Base-by-base conservation (phyloP, 1,140 invertebrate genomes). In the Nixonia krombeini region DNA sequence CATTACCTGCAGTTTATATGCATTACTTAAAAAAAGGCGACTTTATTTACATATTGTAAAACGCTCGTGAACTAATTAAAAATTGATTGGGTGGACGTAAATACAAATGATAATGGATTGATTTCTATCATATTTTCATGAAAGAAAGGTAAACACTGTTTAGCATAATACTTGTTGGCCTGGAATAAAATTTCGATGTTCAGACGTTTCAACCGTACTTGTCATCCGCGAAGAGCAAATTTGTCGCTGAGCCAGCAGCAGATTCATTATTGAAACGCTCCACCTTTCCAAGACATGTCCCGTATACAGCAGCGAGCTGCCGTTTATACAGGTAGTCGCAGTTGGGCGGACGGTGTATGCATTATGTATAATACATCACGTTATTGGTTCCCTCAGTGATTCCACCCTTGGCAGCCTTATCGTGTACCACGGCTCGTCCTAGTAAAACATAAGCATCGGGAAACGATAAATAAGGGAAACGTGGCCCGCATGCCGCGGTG, bases 361-460 rank as follows among this genome's bases (percentile, higher is more conserved):
- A 85, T 85, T 85, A 85, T 85, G 82, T 85, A 85, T 83, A 84
- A 84, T 84, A 85, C 82, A 84, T 85, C 83, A 84, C 79, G 81
- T 85, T 85, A 85, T 85, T 83, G 83, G 81, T 83, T 84, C 71
- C 75, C 79, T 84, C 81, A 82, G 80, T 82, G 83, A 85, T 85
- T 85, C 81, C 66, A 80, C 79, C 80, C 80, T 80, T 79, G 75
- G 78, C 70, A 76, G 70, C 72, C 73, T 83, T 84, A 84, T 84
- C 81, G 79, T 81, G 76, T 80, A 79, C 67, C 73, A 70, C 47
- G 70, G 71, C 67, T 58, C 72, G 77, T 80, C 76, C 81, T 83
- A 82, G 81, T 83, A 82, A 84, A 83, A 85, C 82, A 85, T 83
- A 83, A 85, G 82, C 81, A 85, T 83, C 74, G 83, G 78, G 81